These are phyloP conservation scores for Rhegmatorhina hoffmannsi DNA, from an alignment of 2,113 vertebrate genomes.

Conservation along the genomic window DNA sequence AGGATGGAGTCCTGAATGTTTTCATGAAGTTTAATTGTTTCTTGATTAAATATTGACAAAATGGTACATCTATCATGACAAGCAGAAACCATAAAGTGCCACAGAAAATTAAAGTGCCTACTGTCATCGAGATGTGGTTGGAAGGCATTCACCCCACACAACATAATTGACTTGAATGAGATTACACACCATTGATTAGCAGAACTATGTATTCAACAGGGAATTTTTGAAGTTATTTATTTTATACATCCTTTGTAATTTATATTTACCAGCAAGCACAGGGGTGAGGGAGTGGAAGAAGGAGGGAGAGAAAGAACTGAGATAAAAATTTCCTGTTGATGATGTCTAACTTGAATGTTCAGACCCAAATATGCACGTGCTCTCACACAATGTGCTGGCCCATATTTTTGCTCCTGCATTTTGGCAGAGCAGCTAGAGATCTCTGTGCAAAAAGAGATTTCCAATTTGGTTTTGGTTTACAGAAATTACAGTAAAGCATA, in stretches of 20 bases:
- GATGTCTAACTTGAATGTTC: background rate
- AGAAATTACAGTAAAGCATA: constrained; percentile 15
- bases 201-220: constrained; percentile 15
- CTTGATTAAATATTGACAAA: constrained; percentile 76
- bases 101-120: constrained; percentile 70
- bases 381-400: background rate
- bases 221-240: constrained; percentile 23
- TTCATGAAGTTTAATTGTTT: constrained; percentile 74
- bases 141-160: constrained; percentile 31
- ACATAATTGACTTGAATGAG: constrained; percentile 58
- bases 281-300: background rate
- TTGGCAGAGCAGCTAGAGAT: background rate
- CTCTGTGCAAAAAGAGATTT: background rate
- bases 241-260: constrained; percentile 24
- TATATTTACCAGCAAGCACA: background rate
- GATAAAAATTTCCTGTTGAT: background rate
- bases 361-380: background rate
- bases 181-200: constrained; percentile 64
- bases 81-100: constrained; percentile 62
- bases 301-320: background rate
- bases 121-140: constrained; percentile 24
- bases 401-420: background rate
- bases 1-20: constrained; percentile 39
- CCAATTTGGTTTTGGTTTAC: constrained; percentile 3
- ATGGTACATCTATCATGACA: constrained; percentile 46